These are phyloP conservation scores for Zonitis immaculata DNA, from an alignment of 2,888 invertebrate genomes.

Conservation along the genomic window DNA sequence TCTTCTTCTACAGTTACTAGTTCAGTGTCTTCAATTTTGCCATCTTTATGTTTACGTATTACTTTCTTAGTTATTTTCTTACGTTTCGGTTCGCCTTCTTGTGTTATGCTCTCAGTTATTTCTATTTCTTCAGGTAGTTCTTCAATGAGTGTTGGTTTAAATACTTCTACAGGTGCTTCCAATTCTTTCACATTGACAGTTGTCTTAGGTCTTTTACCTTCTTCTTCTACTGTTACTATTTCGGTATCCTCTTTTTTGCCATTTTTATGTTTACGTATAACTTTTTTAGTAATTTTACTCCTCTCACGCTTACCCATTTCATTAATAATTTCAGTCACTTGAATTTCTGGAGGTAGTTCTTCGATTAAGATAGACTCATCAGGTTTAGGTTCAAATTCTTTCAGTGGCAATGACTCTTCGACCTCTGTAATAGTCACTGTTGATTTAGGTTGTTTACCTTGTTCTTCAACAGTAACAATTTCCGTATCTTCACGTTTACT, in stretches of 20 bases:
- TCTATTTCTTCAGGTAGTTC: slow-evolving; percentile 36
- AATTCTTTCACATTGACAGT: slow-evolving; percentile 33
- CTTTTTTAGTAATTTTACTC: slow-evolving; percentile 29
- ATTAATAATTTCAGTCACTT: slow-evolving; percentile 38
- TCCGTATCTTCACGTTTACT: slow-evolving; percentile 38
- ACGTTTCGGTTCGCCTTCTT: slow-evolving; percentile 36
- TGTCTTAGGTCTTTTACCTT: slow-evolving; percentile 47
- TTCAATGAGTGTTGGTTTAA: slow-evolving; percentile 27
- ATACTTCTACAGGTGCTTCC: slow-evolving; percentile 20
- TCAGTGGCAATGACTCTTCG: slow-evolving; percentile 36
- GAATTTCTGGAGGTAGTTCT: slow-evolving; percentile 30
- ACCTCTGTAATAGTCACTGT: slow-evolving; percentile 30
- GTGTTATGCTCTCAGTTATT: slow-evolving; percentile 39
- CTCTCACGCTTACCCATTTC: slow-evolving; percentile 38
- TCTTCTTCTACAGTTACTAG: slow-evolving; percentile 37
- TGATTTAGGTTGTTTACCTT: slow-evolving; percentile 34
- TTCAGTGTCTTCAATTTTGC: slow-evolving; percentile 42
- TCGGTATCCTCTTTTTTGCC: slow-evolving; percentile 45
- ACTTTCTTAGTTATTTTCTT: slow-evolving; percentile 35
- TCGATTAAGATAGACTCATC: slow-evolving; percentile 19
- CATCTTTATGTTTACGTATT: slow-evolving; percentile 31
- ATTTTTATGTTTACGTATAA: slow-evolving; percentile 38
- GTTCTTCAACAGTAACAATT: slow-evolving; percentile 37
- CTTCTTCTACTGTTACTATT: slow-evolving; percentile 48
- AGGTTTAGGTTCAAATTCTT: slow-evolving; percentile 31